Evolutionary conservation across 2,888 invertebrate species (phyloP), one percentile per base, ranked within the genome.

Genomic region (Drosophila kambysellisi): DNA sequence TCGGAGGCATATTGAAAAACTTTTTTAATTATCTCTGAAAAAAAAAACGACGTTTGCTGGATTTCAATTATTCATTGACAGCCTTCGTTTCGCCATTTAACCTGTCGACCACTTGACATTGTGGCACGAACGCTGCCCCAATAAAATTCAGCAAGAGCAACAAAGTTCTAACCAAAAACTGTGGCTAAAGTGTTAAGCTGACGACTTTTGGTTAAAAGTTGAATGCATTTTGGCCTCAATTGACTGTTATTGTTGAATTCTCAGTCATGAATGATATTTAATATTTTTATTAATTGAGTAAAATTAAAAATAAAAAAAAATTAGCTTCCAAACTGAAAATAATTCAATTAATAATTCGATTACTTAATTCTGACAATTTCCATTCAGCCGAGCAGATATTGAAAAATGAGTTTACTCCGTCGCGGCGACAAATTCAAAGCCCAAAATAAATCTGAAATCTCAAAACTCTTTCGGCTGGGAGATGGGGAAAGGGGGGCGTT

Each of bases 1-100:
- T 57, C 56, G 43, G 39, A 53, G 50, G 66, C 67, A 76, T 79
- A 75, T 81, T 81, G 82, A 72, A 88, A 85, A 86, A 88, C 52
- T 86, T 85, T 88, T 86, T 86, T 86, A 86, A 86, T 86, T 86
- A 86, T 87, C 83, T 46, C 62, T 72, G 7, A 39, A 30, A 51
- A 54, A 53, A 20, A 51, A 50, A 11, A 32, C 51, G 69, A 62
- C 74, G 67, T 43, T 70, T 66, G 70, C 72, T 64, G 79, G 81
- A 71, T 83, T 86, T 86, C 82, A 86, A 86, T 86, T 86, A 86
- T 86, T 80, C 82, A 86, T 83, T 86, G 85, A 88, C 82, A 74
- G 53, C 67, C 70, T 59, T 68, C 80, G 71, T 66, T 73, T 32
- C 73, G 75, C 71, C 76, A 62, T 74, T 88, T 83, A 85, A 82